phyloP scores from a whole-genome alignment of 2,888 invertebrate species.

The Caradrina clavipalpis region DNA sequence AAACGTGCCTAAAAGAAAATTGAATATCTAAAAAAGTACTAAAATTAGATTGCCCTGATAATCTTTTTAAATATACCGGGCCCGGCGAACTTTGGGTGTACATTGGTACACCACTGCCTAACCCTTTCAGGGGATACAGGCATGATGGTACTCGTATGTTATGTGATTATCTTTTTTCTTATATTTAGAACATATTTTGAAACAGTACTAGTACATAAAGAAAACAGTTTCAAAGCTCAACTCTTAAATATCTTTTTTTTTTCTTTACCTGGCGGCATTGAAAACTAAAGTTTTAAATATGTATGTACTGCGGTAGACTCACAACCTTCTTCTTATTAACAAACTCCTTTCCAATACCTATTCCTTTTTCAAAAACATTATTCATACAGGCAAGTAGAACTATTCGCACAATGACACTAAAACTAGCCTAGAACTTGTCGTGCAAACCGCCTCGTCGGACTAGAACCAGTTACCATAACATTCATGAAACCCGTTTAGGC shows the following conservation, averaged over 20 bases:
- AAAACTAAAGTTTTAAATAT: neutral
- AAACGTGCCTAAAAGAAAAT: neutral
- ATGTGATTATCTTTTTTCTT: too few relatives aligned
- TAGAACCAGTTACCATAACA: conserved; percentile 31
- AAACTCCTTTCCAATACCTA: neutral
- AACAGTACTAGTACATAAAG: neutral
- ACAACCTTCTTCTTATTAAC: neutral
- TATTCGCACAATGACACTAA: neutral
- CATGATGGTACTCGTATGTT: too few relatives aligned
- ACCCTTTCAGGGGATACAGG: too few relatives aligned
- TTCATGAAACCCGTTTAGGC: conserved; percentile 30
- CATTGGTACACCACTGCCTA: too few relatives aligned
- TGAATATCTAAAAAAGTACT: neutral
- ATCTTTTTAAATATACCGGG: too few relatives aligned
- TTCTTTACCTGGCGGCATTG: neutral
- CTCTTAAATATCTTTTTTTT: too few relatives aligned
- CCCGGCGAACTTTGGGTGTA: too few relatives aligned
- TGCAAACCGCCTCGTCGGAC: neutral
- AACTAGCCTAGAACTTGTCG: conserved; percentile 7
- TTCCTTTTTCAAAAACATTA: neutral
- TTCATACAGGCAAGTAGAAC: neutral
- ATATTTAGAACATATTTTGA: neutral
- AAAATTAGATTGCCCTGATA: neutral
- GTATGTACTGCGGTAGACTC: neutral
- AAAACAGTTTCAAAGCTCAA: neutral